Evolutionary conservation across 2,113 vertebrate species (phyloP), one percentile per base, ranked within the genome.

Genomic region (Aptenodytes patagonicus): DNA sequence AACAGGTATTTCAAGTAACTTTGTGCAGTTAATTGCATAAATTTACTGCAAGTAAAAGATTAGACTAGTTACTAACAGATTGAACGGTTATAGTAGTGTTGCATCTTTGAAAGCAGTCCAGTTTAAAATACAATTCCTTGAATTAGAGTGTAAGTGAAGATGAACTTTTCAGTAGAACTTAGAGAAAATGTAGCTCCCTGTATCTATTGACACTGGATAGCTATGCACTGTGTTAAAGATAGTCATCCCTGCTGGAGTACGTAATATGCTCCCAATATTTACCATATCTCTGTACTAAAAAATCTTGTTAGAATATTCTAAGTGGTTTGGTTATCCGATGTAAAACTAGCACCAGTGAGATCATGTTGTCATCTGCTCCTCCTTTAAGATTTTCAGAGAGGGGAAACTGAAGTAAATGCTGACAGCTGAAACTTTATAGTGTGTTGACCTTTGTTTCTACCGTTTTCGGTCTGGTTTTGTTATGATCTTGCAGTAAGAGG

Each of bases 21-120:
- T 81, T 76, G 31, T 88, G 79, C 83, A 66, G n/a, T 77, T 91
- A 71, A 40, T 55, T 62, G 58, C 44, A 75, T 58, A 86, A 70
- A 88, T 61, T n/a, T 83, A 69, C 80, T 78, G 36, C 69, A 83
- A 57, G 58, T 80, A 58, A 89, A 84, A 79, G 34, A 11, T 71
- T 87, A 94, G 92, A 49, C 9, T 96, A 95, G 94, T 82, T 90
- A 81, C 92, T 97, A 87, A 97, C 87, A 72, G 81, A 13, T 36
- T 49, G 60, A 89, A 80, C 0, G 1, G 40, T 90, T 84, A 25
- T 26, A 31, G 66, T 90, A 87, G 66, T 70, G 36, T 62, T 93
- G 71, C 87, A 76, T 85, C 55, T 65, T 79, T 72, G 92, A 77
- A 92, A 95, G 77, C 81, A 76, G 70, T 82, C 61, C 44, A n/a